Percentiles rank a stretch among this genome's conserved stretches.
phyloP scores from a whole-genome alignment of 2,113 vertebrate species.

The Dipodomys ordii region DNA sequence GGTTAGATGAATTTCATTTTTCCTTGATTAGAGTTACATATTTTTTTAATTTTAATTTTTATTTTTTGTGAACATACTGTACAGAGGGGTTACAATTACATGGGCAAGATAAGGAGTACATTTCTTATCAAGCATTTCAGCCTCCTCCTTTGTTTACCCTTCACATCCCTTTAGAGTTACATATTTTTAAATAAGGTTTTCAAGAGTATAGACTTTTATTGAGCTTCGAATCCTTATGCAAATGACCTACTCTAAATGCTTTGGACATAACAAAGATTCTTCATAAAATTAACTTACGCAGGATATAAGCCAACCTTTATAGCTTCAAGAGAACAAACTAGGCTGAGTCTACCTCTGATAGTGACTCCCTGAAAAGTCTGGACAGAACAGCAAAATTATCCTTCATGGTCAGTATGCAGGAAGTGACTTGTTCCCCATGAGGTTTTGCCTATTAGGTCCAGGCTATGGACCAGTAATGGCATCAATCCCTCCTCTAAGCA shows the following conservation, averaged over 20 bases:
- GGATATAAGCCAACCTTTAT: not conserved
- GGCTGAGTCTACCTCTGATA: not conserved
- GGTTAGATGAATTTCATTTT: constrained; percentile 23
- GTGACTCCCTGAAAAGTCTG: not conserved
- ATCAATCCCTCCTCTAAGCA: not conserved
- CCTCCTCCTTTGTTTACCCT: no score
- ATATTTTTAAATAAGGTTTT: constrained; percentile 3
- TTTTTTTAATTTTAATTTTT: not conserved
- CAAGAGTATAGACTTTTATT: not conserved
- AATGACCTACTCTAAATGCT: not conserved
- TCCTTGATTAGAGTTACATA: not conserved
- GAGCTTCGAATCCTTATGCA: constrained; percentile 10
- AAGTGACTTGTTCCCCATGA: not conserved
- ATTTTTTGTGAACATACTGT: no score
- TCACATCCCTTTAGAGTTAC: not conserved
- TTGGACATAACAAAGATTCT: not conserved
- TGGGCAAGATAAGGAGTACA: no score
- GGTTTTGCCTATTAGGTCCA: not conserved
- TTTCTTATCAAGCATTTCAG: no score
- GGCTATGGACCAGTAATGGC: not conserved
- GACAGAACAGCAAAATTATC: not conserved
- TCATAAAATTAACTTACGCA: constrained; percentile 39
- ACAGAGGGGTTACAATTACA: no score
- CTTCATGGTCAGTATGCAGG: not conserved
- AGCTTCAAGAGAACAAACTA: not conserved